phyloP scores from a whole-genome alignment of 2,888 invertebrate genomes.

The Heliconius ismenius region DNA sequence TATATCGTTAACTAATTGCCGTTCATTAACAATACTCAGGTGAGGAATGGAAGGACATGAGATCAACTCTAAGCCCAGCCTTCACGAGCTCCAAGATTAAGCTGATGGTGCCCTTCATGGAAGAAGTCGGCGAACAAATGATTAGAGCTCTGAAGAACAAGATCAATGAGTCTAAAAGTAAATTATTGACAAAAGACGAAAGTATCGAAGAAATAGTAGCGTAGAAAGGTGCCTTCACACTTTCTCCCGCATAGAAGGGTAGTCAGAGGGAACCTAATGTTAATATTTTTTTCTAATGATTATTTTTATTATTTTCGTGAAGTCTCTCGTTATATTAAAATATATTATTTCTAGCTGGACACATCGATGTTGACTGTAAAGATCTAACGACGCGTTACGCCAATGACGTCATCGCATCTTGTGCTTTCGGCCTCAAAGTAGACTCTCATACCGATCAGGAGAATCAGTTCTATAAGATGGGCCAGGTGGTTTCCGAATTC shows the following conservation, averaged over 20 bases:
- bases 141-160: conserved; percentile 50
- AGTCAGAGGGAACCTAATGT: too few species aligned
- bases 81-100: conserved; percentile 78
- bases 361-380: conserved; percentile 64
- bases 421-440: conserved; percentile 76
- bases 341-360: conserved; percentile 44
- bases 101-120: conserved; percentile 65
- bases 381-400: conserved; percentile 70
- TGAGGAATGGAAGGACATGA: conserved; percentile 66
- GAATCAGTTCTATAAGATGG: conserved; percentile 79
- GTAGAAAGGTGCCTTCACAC: too few species aligned
- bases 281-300: too few species aligned
- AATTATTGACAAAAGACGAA: neutral
- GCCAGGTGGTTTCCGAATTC: conserved; percentile 68
- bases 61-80: conserved; percentile 67
- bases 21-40: conserved; percentile 46
- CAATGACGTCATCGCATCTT: conserved; percentile 78
- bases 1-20: neutral
- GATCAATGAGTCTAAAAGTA: conserved; percentile 47
- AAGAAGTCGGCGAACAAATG: conserved; percentile 61
- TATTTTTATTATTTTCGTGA: too few species aligned
- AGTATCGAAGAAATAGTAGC: too few species aligned
- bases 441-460: conserved; percentile 77
- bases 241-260: too few species aligned
- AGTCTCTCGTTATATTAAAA: neutral